Conservation (phyloP, 2,113 vertebrate species). For the Oplegnathus fasciatus region DNA sequence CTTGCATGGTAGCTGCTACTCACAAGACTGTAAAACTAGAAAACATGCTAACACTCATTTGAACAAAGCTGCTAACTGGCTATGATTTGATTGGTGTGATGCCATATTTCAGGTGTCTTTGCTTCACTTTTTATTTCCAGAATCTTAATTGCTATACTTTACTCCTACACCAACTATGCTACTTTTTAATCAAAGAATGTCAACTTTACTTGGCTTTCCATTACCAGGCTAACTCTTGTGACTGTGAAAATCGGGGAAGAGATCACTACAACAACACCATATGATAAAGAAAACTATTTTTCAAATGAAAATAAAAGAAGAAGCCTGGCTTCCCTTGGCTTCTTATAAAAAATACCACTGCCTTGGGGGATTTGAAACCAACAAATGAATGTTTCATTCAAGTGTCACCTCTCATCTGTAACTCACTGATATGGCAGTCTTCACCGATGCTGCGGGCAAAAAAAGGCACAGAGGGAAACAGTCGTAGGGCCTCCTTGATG, state of each 20-base stretch:
- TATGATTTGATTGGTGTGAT: not conserved
- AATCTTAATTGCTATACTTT: not conserved
- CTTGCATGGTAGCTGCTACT: not conserved
- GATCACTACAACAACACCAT: not conserved
- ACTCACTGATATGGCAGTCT: conserved; percentile 90
- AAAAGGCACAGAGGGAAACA: conserved; percentile 95
- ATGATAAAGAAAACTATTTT: not conserved
- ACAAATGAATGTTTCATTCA: conserved; percentile 35
- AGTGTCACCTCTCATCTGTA: conserved; percentile 15
- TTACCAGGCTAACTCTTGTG: not conserved
- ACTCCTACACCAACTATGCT: not conserved
- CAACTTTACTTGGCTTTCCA: not conserved
- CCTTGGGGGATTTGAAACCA: not conserved
- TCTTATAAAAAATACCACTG: not conserved
- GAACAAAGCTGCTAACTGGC: not conserved
- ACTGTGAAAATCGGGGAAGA: not conserved
- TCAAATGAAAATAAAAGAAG: not conserved
- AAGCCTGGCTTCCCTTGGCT: not conserved
- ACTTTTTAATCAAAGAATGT: not conserved
- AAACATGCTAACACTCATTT: not conserved
- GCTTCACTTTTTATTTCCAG: not conserved
- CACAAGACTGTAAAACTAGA: not conserved
- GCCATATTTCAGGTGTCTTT: not conserved
- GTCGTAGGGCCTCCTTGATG: conserved; percentile 92
- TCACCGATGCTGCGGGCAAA: conserved; percentile 89